A percentile compares a stretch with the other conserved stretches of the same genome.
phyloP scores from a whole-genome alignment of 2,888 invertebrate genomes.

The Panorpa germanica region DNA sequence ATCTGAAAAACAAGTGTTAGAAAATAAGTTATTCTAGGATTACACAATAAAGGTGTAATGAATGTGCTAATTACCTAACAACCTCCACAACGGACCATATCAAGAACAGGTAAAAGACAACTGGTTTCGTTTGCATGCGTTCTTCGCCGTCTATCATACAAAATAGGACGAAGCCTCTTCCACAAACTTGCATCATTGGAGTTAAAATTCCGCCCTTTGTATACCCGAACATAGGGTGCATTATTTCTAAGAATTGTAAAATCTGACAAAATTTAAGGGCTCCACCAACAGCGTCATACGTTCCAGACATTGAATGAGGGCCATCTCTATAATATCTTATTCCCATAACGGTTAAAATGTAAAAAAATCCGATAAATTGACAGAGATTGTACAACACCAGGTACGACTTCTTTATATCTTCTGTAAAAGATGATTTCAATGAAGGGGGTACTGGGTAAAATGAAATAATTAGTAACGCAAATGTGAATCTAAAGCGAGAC shows the following conservation, averaged over 20 bases:
- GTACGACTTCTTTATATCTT: slow-evolving; percentile 66
- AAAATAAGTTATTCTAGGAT: slow-evolving; percentile 6
- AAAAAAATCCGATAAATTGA: slow-evolving; percentile 73
- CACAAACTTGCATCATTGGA: slow-evolving; percentile 61
- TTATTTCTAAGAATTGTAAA: slow-evolving; percentile 67
- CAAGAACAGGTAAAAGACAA: slow-evolving; percentile 72
- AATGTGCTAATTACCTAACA: slow-evolving; percentile 37
- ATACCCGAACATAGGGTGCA: slow-evolving; percentile 79
- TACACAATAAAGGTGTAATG: slow-evolving; percentile 1
- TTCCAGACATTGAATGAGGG: slow-evolving; percentile 42
- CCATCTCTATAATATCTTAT: slow-evolving; percentile 62
- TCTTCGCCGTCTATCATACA: slow-evolving; percentile 68
- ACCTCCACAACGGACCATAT: slow-evolving; percentile 72
- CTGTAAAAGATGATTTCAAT: slow-evolving; percentile 27
- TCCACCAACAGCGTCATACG: slow-evolving; percentile 54
- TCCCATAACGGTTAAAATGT: slow-evolving; percentile 50
- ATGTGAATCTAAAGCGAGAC: slow-evolving; percentile 22
- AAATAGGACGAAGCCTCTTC: slow-evolving; percentile 62
- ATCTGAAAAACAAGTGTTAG: slow-evolving; percentile 33
- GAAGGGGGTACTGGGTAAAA: not conserved
- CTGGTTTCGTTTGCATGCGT: slow-evolving; percentile 71
- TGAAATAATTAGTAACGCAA: slow-evolving; percentile 5
- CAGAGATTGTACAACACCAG: slow-evolving; percentile 74
- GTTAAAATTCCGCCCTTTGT: slow-evolving; percentile 57
- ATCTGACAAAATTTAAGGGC: slow-evolving; percentile 67